Evolutionary conservation across 2,888 invertebrate species (phyloP).

Genomic region (Caenorhabditis parvicauda): DNA sequence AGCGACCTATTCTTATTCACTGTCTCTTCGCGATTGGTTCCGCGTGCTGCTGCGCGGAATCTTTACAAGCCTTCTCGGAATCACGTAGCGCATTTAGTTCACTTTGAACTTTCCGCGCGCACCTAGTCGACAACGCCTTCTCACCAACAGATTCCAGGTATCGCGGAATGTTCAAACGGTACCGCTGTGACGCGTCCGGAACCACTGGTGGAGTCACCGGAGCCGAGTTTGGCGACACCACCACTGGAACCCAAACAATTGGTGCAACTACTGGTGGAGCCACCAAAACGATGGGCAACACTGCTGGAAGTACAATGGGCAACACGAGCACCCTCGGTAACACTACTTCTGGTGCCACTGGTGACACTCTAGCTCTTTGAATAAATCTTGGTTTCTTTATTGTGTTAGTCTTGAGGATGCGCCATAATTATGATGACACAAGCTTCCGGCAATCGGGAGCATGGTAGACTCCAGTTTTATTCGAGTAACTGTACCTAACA

Average conservation of each 20-base stretch:
- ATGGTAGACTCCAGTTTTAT: too few relatives aligned
- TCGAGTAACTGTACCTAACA: too few relatives aligned
- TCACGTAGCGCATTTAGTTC: not conserved
- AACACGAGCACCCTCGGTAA: not conserved
- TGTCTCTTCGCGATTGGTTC: not conserved
- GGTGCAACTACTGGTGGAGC: constrained; percentile 8
- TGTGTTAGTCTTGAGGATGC: too few relatives aligned
- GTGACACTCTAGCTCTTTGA: too few relatives aligned
- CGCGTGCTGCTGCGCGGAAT: not conserved
- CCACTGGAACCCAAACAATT: constrained; percentile 13
- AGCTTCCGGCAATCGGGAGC: too few relatives aligned
- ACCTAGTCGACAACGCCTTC: too few relatives aligned
- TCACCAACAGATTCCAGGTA: constrained; percentile 15
- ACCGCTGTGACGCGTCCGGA: constrained; percentile 26
- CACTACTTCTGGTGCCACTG: constrained; percentile 4
- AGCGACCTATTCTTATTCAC: not conserved
- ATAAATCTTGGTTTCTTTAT: too few relatives aligned
- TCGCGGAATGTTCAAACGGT: constrained; percentile 34
- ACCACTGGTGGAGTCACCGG: constrained; percentile 20
- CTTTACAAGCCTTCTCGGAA: not conserved
- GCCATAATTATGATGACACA: too few relatives aligned
- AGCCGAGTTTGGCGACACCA: constrained; percentile 13
- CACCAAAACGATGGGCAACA: not conserved
- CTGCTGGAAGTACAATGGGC: not conserved
- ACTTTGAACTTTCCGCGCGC: too few relatives aligned